Conservation (phyloP, 2,797 vertebrate genomes). For the Bradypus variegatus region DNA sequence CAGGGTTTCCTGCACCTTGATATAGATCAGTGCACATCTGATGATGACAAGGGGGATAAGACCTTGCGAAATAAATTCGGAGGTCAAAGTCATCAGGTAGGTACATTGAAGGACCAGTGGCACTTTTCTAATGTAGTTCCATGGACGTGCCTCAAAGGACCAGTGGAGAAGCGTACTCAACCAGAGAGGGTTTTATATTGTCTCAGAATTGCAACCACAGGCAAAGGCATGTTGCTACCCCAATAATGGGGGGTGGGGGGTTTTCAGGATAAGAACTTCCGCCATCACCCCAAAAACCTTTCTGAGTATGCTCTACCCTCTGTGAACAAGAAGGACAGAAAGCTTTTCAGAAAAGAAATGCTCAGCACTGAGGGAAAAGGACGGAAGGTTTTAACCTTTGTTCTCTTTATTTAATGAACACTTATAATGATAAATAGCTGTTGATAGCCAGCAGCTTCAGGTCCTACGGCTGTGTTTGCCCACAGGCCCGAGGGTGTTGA, state of each 20-base stretch:
- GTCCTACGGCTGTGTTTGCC: not conserved
- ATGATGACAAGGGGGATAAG: not conserved
- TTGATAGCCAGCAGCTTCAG: not conserved
- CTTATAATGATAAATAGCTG: not conserved
- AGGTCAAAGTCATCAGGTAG: not conserved
- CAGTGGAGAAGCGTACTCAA: not conserved
- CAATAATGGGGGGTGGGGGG: too few species aligned
- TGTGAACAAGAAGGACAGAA: not conserved
- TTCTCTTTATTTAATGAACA: not conserved
- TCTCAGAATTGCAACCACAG: not conserved
- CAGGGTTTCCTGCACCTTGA: not conserved
- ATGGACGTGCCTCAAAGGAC: not conserved
- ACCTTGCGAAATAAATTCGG: not conserved
- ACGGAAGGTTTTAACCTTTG: not conserved
- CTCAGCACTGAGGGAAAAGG: not conserved
- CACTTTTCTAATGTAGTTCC: not conserved
- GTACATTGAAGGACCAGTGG: slow-evolving; percentile 13
- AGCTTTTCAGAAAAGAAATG: not conserved
- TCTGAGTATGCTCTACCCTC: not conserved
- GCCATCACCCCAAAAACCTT: not conserved
- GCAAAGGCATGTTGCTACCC: not conserved
- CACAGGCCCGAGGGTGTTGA: too few species aligned
- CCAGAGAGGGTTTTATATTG: not conserved
- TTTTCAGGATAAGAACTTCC: not conserved
- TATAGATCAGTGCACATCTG: not conserved